A percentile compares a stretch with the other conserved stretches of the same genome.
phyloP scores from a whole-genome alignment of 2,113 vertebrate genomes.

The Myodes glareolus region DNA sequence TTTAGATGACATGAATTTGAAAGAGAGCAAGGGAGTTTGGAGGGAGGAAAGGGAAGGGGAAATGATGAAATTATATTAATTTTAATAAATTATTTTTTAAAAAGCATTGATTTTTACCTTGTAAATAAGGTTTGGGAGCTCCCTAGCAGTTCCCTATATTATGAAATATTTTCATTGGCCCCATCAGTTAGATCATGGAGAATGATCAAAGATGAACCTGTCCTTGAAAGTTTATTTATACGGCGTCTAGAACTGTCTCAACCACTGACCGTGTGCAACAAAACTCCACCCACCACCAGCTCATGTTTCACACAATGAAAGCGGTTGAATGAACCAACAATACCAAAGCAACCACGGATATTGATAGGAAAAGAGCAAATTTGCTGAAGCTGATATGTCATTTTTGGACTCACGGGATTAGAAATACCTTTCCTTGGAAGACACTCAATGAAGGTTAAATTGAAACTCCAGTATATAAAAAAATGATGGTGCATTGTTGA shows the following conservation, averaged over 20 bases:
- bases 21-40: neutral
- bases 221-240: neutral
- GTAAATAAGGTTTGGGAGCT: neutral
- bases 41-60: neutral
- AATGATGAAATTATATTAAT: neutral
- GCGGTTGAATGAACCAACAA: neutral
- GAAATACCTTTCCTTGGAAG: neutral
- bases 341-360: neutral
- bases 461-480: neutral
- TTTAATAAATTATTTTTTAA: neutral
- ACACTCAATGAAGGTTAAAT: neutral
- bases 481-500: slow-evolving; percentile 6
- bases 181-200: neutral
- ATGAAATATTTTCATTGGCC: neutral
- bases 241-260: neutral
- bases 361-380: neutral
- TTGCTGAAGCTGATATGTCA: neutral
- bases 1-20: neutral
- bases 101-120: neutral
- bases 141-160: neutral
- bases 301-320: neutral
- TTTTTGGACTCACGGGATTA: neutral
- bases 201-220: slow-evolving; percentile 13
- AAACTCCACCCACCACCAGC: neutral
- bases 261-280: neutral